phyloP scores from a whole-genome alignment of 1,140 invertebrate species.

The Colletes latitarsis region DNA sequence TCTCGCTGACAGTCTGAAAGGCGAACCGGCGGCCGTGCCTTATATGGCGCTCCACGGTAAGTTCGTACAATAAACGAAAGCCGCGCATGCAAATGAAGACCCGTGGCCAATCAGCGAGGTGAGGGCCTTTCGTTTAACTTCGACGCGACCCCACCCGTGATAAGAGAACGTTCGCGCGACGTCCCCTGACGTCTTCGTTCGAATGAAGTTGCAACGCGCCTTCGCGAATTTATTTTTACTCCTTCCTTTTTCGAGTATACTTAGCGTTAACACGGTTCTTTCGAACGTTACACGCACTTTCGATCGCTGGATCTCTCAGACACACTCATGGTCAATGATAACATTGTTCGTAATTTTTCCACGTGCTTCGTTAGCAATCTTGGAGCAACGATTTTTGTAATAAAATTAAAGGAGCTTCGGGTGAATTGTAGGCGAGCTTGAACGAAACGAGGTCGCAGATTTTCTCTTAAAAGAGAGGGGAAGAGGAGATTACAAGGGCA shows the following conservation, averaged over 20 bases:
- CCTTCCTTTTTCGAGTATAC: too few relatives aligned
- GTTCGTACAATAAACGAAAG: slow-evolving; percentile 61
- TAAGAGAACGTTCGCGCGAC: neutral
- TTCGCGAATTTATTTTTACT: neutral
- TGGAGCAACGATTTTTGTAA: too few relatives aligned
- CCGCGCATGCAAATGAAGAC: slow-evolving; percentile 54
- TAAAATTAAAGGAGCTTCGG: too few relatives aligned
- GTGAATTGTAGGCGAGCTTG: neutral
- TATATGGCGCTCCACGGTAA: slow-evolving; percentile 56
- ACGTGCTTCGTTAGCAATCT: too few relatives aligned
- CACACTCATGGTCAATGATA: too few relatives aligned
- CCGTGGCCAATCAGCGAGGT: slow-evolving; percentile 39
- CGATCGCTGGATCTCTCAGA: too few relatives aligned
- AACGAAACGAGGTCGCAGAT: neutral
- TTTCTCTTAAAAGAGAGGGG: neutral
- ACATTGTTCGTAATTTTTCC: too few relatives aligned
- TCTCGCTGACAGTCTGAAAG: slow-evolving; percentile 72
- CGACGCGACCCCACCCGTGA: slow-evolving; percentile 1
- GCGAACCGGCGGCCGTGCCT: slow-evolving; percentile 63
- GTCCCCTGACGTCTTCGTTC: neutral
- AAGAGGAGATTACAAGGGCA: neutral
- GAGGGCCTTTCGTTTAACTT: neutral
- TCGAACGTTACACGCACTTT: too few relatives aligned
- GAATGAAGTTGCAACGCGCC: neutral
- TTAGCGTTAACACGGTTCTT: too few relatives aligned